Percentiles rank a stretch among this genome's conserved stretches.
Evolutionary conservation across 2,113 vertebrate species (phyloP).

Genomic region (Cynocephalus volans): DNA sequence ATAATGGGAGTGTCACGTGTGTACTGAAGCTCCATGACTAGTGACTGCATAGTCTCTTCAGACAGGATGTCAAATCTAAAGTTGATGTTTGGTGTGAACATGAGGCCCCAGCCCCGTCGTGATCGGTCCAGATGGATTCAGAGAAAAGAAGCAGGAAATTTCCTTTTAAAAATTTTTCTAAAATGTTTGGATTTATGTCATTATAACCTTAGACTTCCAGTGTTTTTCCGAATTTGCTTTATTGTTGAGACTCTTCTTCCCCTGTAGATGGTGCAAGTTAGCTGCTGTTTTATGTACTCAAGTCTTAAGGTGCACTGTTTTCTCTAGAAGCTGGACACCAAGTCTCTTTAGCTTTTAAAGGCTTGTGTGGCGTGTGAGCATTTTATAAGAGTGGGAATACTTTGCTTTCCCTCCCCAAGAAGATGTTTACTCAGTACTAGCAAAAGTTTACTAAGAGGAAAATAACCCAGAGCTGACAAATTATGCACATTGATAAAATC

Average conservation of each 20-base stretch:
- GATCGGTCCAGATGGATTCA: background rate
- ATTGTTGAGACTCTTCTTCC: background rate
- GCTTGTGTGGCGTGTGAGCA: background rate
- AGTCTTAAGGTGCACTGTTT: background rate
- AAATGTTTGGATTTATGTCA: background rate
- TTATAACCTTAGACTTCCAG: background rate
- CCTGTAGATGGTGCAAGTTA: slow-evolving; percentile 78
- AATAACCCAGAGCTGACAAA: background rate
- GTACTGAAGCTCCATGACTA: background rate
- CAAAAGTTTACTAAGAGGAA: slow-evolving; percentile 35
- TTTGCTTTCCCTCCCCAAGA: background rate
- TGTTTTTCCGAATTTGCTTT: background rate
- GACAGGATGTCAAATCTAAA: background rate
- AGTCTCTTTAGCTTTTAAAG: background rate
- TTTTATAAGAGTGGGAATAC: background rate
- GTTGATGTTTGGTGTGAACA: background rate
- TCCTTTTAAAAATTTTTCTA: background rate
- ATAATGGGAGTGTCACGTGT: background rate
- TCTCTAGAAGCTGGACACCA: background rate
- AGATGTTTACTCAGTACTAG: background rate
- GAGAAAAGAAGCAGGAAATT: background rate
- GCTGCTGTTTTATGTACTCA: background rate
- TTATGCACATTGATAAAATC: background rate
- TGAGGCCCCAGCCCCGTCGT: background rate
- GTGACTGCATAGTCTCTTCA: background rate